Base-by-base conservation (phyloP, 2,797 vertebrate species). In the Anabas testudineus region DNA sequence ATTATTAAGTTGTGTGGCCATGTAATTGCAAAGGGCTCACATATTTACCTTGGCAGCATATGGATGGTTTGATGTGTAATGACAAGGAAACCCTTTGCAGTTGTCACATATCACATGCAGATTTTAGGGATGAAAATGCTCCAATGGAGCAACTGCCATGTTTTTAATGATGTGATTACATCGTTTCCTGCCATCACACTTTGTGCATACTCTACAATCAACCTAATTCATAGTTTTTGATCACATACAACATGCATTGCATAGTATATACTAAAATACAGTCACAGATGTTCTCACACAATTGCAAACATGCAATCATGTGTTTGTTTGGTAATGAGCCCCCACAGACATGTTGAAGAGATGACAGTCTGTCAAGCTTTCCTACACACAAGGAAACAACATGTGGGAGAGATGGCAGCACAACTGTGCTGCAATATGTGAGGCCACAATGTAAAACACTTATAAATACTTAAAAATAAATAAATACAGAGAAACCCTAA, bases 291-390 rank as follows among this genome's bases (percentile, higher is more conserved):
- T 53, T 60, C 36, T 49, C 58, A 65, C 13, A 0, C 22, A 2
- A 7, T n/a, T 16, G 32, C 51, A 80, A 76, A 76, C 46, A 74
- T 19, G 52, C 22, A 69, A 36, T 67, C 62, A 64, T 51, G 58
- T 53, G 53, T 75, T 52, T 71, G 59, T 64, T 74, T 63, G 71
- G 75, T 87, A 87, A 86, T 85, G 75, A 85, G 74, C 76, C 67
- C 67, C 76, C 43, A 39, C 68, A 87, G 85, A 76, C 56, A 78
- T 67, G 64, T 41, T 74, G 78, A 83, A 66, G 54, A 70, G 54
- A 74, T 78, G 79, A 86, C 71, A 83, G 70, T 67, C 85, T 84
- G 76, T 85, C 80, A 82, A 61, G 76, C 56, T 66, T 71, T 69
- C 51, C 56, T 55, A 48, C 80, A 71, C 60, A 68, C 67, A 78